These are phyloP conservation scores for Procambarus clarkii DNA, from an alignment of 1,140 invertebrate species.

Conservation along the genomic window DNA sequence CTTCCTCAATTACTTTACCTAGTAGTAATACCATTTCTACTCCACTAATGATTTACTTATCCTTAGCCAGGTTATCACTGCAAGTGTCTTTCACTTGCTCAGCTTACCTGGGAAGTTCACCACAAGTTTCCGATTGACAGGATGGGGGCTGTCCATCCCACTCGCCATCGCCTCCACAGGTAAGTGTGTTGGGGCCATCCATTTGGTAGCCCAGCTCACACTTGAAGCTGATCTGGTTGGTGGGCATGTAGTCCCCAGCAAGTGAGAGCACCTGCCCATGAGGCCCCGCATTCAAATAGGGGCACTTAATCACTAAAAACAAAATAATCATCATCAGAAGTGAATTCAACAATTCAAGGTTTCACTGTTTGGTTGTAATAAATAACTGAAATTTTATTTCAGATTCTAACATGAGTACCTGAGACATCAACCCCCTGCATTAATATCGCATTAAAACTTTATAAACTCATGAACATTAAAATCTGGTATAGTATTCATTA, in stretches of 20 bases:
- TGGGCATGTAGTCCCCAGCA: constrained; percentile 49
- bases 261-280: constrained; percentile 51
- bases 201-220: constrained; percentile 77
- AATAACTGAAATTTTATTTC: no score
- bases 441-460: no score
- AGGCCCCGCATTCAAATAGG: constrained; percentile 48
- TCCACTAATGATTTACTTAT: no score
- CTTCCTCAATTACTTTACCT: no score
- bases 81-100: not conserved
- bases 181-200: constrained; percentile 74
- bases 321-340: not conserved
- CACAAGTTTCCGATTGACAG: constrained; percentile 71
- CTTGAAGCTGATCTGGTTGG: constrained; percentile 73
- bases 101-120: constrained; percentile 54
- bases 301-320: constrained; percentile 70
- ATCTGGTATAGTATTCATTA: no score
- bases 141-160: constrained; percentile 72
- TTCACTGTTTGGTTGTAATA: no score
- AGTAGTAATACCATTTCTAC: no score
- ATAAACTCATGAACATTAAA: no score
- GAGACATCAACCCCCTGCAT: no score
- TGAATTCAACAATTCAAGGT: not conserved
- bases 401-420: no score
- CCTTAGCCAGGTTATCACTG: not conserved
- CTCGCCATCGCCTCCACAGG: constrained; percentile 74